Evolutionary conservation across 2,113 vertebrate species (phyloP).

Genomic region (Heterotilapia buettikoferi): DNA sequence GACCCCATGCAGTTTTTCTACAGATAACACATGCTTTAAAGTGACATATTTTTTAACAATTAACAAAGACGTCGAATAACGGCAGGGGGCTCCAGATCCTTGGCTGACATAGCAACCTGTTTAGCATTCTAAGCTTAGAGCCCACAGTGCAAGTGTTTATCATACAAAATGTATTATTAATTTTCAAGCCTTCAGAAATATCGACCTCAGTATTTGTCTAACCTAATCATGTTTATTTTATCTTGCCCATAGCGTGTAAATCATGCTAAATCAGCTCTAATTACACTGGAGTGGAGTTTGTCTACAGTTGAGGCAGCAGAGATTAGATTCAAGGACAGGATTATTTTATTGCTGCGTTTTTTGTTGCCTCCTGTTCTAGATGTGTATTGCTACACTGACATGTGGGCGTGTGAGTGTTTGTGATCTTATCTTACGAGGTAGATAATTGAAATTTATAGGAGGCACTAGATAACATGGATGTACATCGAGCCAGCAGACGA

Average conservation of each 20-base stretch:
- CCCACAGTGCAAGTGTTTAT: slow-evolving; percentile 50
- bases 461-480: slow-evolving; percentile 45
- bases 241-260: slow-evolving; percentile 61
- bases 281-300: slow-evolving; percentile 56
- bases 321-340: slow-evolving; percentile 55
- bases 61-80: slow-evolving; percentile 30
- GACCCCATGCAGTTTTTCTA: background rate
- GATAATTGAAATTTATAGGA: slow-evolving; percentile 64
- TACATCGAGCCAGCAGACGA: slow-evolving; percentile 15
- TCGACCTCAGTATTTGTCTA: slow-evolving; percentile 69
- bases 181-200: slow-evolving; percentile 65
- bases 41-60: slow-evolving; percentile 13
- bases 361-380: slow-evolving; percentile 4
- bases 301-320: slow-evolving; percentile 25
- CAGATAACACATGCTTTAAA: background rate
- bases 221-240: slow-evolving; percentile 70
- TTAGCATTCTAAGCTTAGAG: slow-evolving; percentile 37
- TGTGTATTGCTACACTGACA: background rate
- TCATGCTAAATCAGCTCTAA: slow-evolving; percentile 72
- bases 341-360: slow-evolving; percentile 37
- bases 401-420: slow-evolving; percentile 13
- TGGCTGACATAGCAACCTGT: background rate
- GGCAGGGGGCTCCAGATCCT: slow-evolving; percentile 52
- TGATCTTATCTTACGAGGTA: slow-evolving; percentile 45
- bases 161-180: slow-evolving; percentile 71